Base-by-base conservation (phyloP, 2,113 vertebrate species). In the Bos indicus region DNA sequence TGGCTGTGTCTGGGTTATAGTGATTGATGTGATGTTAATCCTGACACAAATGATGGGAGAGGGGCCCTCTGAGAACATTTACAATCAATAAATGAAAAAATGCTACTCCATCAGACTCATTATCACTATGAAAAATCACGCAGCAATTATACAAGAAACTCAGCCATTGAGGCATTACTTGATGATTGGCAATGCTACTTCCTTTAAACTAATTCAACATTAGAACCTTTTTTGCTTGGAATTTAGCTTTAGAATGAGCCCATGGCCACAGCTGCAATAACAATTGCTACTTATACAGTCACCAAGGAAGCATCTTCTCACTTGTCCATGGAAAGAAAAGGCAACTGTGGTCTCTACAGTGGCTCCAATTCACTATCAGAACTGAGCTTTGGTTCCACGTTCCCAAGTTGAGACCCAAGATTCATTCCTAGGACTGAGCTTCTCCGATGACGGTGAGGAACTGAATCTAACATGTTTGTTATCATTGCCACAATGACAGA, bases 61-160 rank as follows among this genome's bases (percentile, higher is more conserved):
- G 78, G 46, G 78, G 85, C 60, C 97, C 92, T 60, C 10, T 6
- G 54, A 94, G 95, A 96, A 96, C 71, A 84, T 80, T 88, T 93
- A 87, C 40, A 94, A 96, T 97, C 96, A 97, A 82, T 96, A 95
- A 94, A 84, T 46, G 92, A 89, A 88, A 96, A 48, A 93, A 74
- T 0, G 2, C 52, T 56, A 60, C 87, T 98, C 95, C 92, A 86
- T 56, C 88, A 97, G 97, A 89, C 81, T 95, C 67, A 80, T 88
- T 94, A 93, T 95, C 85, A 83, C 77, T 84, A 59, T 94, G 96
- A 97, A 97, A 97, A 97, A 93, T 96, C 94, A 94, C 56, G 16
- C 56, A 57, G 71, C 91, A 86, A 94, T 85, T 62, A 93, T 14
- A 92, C 62, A 90, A 91, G 92, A 91, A 91, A 86, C 67, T 12